Conservation (phyloP, 2,888 invertebrate genomes). For the Dryomyza anilis region DNA sequence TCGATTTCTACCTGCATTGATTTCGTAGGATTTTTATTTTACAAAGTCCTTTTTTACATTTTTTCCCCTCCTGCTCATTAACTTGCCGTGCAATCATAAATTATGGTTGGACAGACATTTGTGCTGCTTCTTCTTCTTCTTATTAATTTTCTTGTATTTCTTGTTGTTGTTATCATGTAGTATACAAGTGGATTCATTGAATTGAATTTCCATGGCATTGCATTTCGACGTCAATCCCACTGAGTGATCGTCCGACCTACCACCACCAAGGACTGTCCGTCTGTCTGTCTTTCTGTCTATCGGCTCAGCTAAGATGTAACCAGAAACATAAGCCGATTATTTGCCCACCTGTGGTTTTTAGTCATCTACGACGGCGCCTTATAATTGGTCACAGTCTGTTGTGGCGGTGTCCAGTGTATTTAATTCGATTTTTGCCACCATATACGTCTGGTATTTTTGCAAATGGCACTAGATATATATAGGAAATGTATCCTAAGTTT, state of each 20-base stretch:
- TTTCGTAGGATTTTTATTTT: conserved; percentile 4
- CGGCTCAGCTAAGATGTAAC: too few relatives aligned
- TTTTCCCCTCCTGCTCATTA: conserved; percentile 8
- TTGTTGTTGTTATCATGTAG: too few relatives aligned
- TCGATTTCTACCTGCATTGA: conserved; percentile 21
- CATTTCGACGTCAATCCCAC: not conserved
- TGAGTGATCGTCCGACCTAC: not conserved
- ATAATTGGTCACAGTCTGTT: conserved; percentile 20
- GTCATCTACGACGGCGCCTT: conserved; percentile 19
- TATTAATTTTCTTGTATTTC: too few relatives aligned
- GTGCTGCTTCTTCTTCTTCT: not conserved
- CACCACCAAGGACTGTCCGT: too few relatives aligned
- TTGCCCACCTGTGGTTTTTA: conserved; percentile 19
- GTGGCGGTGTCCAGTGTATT: too few relatives aligned
- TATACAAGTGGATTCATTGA: not conserved
- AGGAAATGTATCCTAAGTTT: too few relatives aligned
- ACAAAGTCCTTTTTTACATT: not conserved
- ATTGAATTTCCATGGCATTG: not conserved
- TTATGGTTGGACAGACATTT: not conserved
- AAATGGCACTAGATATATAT: too few relatives aligned
- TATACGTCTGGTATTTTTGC: too few relatives aligned
- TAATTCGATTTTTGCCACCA: too few relatives aligned
- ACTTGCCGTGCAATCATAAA: conserved; percentile 5
- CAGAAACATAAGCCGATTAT: not conserved
- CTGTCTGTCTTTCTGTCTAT: too few relatives aligned